A percentile compares a stretch with the other conserved stretches of the same genome.
Evolutionary conservation across 2,113 vertebrate species (phyloP).

Genomic region (Beaufortia kweichowensis): DNA sequence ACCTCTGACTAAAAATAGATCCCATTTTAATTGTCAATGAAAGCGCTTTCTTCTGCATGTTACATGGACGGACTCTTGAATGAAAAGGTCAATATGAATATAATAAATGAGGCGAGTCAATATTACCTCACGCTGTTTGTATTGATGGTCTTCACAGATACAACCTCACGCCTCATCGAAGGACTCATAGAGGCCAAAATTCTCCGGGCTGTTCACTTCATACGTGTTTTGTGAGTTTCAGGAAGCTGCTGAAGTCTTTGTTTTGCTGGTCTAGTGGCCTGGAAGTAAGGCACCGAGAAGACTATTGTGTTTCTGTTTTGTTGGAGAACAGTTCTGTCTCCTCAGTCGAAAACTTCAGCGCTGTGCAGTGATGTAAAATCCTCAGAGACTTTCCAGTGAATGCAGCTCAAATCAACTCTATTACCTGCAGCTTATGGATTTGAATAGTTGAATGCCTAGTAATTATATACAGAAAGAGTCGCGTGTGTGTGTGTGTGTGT

Average conservation of each 20-base stretch:
- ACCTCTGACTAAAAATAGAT: background rate
- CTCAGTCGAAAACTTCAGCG: constrained; percentile 8
- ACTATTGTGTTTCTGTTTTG: constrained; percentile 42
- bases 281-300: constrained; percentile 35
- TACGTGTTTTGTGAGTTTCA: constrained; percentile 7
- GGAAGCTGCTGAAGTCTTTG: constrained; percentile 15
- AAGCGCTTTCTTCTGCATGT: background rate
- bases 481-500: constrained; percentile 8
- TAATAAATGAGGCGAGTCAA: constrained; percentile 19
- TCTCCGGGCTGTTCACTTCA: background rate
- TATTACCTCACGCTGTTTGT: constrained; percentile 17
- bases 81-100: constrained; percentile 15
- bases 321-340: constrained; percentile 19
- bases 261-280: constrained; percentile 22
- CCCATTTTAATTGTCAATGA: background rate
- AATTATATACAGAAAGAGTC: constrained; percentile 19
- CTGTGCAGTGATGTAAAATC: constrained; percentile 29
- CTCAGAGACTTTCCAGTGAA: constrained; percentile 11
- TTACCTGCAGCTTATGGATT: constrained; percentile 35
- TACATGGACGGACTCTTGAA: background rate
- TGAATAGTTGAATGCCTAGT: constrained; percentile 41
- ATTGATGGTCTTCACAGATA: constrained; percentile 16
- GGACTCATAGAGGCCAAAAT: constrained; percentile 4
- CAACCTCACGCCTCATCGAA: background rate
- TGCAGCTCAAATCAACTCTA: constrained; percentile 36